Conservation (phyloP, 2,797 vertebrate genomes). For the Poeciliopsis paucimaculata region DNA sequence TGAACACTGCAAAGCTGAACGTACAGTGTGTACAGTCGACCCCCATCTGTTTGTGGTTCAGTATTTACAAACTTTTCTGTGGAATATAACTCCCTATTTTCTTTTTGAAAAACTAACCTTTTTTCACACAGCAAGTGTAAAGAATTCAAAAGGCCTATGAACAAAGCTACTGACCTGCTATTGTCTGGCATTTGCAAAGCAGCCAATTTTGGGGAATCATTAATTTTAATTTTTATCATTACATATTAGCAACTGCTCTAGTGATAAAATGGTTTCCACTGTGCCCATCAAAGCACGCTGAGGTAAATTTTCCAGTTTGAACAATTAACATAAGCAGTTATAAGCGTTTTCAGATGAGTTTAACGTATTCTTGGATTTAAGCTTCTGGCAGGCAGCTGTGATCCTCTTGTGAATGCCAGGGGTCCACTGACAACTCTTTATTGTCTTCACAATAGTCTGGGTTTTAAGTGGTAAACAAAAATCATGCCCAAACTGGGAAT, state of each 20-base stretch:
- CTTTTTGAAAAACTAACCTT: neutral
- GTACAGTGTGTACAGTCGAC: neutral
- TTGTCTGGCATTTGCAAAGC: neutral
- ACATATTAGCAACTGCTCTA: neutral
- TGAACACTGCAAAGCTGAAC: neutral
- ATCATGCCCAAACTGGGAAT: neutral
- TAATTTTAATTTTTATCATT: neutral
- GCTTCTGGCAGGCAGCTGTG: too few species aligned
- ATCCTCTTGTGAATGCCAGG: neutral
- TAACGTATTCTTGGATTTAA: neutral
- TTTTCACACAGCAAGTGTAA: neutral
- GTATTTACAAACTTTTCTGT: too few species aligned
- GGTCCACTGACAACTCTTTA: neutral
- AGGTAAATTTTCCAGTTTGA: neutral
- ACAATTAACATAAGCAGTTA: neutral
- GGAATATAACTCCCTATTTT: neutral
- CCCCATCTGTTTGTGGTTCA: neutral
- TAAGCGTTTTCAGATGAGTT: neutral
- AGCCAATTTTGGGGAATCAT: neutral
- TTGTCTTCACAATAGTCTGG: neutral
- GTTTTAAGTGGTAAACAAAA: neutral
- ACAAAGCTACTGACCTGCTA: neutral
- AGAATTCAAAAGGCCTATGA: neutral
- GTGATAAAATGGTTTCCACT: neutral
- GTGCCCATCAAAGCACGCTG: neutral